These are phyloP conservation scores for Caenorhabditis zanzibari DNA, from an alignment of 2,888 invertebrate species.

Conservation along the genomic window DNA sequence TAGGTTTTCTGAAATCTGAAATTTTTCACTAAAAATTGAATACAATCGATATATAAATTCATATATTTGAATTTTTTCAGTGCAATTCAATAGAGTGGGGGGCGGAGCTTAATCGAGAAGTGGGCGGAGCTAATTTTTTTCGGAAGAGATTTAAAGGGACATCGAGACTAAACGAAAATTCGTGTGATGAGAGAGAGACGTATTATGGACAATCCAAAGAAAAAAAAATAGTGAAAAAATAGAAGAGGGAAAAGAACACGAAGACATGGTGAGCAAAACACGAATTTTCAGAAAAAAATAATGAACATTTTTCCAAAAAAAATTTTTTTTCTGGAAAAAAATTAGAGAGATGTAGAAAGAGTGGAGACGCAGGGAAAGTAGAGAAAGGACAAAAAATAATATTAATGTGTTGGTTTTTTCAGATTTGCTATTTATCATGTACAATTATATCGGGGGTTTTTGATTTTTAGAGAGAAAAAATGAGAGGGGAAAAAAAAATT, in stretches of 20 bases:
- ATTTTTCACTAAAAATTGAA: neutral
- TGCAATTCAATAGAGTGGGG: neutral
- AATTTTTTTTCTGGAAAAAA: constrained; percentile 17
- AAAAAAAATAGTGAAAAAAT: constrained; percentile 8
- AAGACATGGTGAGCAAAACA: constrained; percentile 66
- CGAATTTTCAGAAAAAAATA: constrained; percentile 45
- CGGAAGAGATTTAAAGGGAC: neutral
- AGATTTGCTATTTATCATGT: constrained; percentile 1
- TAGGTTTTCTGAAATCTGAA: constrained; percentile 10
- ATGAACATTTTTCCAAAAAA: constrained; percentile 5
- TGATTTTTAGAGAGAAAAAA: neutral
- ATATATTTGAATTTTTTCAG: constrained; percentile 9
- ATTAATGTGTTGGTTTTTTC: constrained; percentile 29
- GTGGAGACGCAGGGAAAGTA: neutral
- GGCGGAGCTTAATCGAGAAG: neutral
- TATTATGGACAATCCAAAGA: neutral
- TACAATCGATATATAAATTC: constrained; percentile 23
- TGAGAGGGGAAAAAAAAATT: neutral
- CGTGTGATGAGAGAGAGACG: neutral
- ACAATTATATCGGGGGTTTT: constrained; percentile 13
- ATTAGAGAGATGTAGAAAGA: constrained; percentile 5
- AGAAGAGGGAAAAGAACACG: constrained; percentile 28
- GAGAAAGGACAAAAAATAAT: constrained; percentile 41
- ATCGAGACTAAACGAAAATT: too few species aligned
- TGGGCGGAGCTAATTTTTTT: too few species aligned